Evolutionary conservation across 1,140 invertebrate genomes (phyloP), one percentile per base, ranked within the genome.

Genomic region (Pararge aegeria): DNA sequence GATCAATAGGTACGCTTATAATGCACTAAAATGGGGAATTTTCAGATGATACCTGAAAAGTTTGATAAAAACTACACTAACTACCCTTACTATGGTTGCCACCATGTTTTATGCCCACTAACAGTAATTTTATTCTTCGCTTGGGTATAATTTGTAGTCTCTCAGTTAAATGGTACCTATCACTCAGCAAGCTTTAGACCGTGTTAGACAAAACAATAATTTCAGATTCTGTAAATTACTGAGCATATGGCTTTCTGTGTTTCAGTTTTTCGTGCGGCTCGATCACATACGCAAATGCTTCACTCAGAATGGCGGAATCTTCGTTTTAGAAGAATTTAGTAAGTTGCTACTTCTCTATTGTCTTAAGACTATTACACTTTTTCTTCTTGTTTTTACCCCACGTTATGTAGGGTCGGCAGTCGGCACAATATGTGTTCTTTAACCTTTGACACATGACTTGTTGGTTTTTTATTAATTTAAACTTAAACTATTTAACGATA

Each of bases 281-380:
- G 96, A 97, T 92, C 98, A 99, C 92, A 99, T 99, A 92, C 94
- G 98, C 90, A 99, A 99, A 92, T 99, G 98, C 93, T 99, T 99
- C 92, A 98, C 98, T 58, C 97, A 98, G 90, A 98, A 98, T 91
- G 98, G 98, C 87, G 98, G 97, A 86, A 97, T 99, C 87, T 99
- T 99, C 93, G 95, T 99, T 84, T 93, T 99, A 87, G 98, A 99
- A 93, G 98, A 99, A 94, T 98, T 95, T 91, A 98, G 97, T 99
- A 94, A 97, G 97, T 95, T 10, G 16, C 15, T n/a, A n/a, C n/a
- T n/a, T n/a, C n/a, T 46, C 27, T 42, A 38, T 55, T 48, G 1
- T 16, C 9, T 40, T 40, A 4, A 16, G 10, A n/a, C 1, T 40
- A 16, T 34, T 34, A 6, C 3, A 3, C 10, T 7, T 30, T 30